phyloP scores from a whole-genome alignment of 2,888 invertebrate species.

The Pherbina coryleti region DNA sequence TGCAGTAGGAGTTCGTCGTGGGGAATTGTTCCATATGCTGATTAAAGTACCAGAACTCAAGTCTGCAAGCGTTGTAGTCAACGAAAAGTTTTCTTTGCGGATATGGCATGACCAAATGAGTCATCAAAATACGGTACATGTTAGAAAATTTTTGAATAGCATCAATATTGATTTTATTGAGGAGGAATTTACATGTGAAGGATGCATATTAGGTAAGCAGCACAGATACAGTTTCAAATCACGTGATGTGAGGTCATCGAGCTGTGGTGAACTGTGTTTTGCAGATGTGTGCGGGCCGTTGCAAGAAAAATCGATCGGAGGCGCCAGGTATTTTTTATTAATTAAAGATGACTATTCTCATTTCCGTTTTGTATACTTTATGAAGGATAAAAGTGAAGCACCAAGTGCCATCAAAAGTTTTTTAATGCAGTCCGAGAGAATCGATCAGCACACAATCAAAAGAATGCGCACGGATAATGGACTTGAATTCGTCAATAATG shows the following conservation, averaged over 20 bases:
- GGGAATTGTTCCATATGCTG: conserved; percentile 38
- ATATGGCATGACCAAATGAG: conserved; percentile 41
- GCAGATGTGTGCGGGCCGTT: conserved; percentile 44
- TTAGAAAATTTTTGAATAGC: conserved; percentile 31
- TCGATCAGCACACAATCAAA: neutral
- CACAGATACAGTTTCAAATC: conserved; percentile 38
- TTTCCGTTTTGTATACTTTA: too few species aligned
- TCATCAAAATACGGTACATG: conserved; percentile 40
- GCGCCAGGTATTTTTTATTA: conserved; percentile 45
- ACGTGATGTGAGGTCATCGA: conserved; percentile 33
- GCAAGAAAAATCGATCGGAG: conserved; percentile 44
- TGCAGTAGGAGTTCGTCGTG: conserved; percentile 35
- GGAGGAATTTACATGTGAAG: conserved; percentile 40
- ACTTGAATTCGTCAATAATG: conserved; percentile 50
- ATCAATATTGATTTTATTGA: conserved; percentile 37
- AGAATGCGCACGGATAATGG: conserved; percentile 52
- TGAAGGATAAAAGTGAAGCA: too few species aligned
- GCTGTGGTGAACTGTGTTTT: conserved; percentile 41
- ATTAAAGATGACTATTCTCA: conserved; percentile 45
- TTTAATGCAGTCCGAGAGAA: too few species aligned
- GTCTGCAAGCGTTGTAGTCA: conserved; percentile 21
- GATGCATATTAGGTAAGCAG: conserved; percentile 42
- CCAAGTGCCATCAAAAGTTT: too few species aligned
- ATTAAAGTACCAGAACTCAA: conserved; percentile 23
- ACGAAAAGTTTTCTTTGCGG: conserved; percentile 23